A percentile compares a stretch with the other conserved stretches of the same genome.
These are phyloP conservation scores for Bubo bubo DNA, from an alignment of 2,113 vertebrate genomes.

Conservation along the genomic window DNA sequence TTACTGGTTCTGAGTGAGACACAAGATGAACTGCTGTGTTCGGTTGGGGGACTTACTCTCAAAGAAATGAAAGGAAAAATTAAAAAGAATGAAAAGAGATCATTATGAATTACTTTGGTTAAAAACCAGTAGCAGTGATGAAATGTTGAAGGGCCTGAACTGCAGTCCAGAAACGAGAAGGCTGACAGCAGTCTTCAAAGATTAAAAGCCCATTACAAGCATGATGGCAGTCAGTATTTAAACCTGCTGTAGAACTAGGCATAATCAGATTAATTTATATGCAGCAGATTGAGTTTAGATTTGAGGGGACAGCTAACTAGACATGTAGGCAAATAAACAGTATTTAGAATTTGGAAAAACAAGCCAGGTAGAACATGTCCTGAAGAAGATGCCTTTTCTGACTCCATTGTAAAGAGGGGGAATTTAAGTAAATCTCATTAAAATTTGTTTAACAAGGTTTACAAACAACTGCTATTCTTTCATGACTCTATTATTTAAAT, in stretches of 20 bases:
- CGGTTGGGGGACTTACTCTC: rapidly evolving
- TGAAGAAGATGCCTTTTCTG: neutral
- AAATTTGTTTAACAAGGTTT: neutral
- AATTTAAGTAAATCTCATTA: neutral
- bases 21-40: neutral
- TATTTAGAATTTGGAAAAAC: neutral
- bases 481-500: neutral
- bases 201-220: neutral
- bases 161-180: neutral
- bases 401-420: neutral
- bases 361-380: neutral
- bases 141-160: neutral
- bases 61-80: neutral
- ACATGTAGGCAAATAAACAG: neutral
- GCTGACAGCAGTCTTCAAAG: neutral
- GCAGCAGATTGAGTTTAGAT: neutral
- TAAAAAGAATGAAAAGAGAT: neutral
- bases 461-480: neutral
- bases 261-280: neutral
- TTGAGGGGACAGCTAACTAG: neutral
- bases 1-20: neutral
- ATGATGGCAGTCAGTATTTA: neutral
- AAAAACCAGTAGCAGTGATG: neutral
- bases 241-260: neutral
- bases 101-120: neutral